Evolutionary conservation across 2,113 vertebrate species (phyloP).

Genomic region (Chitala chitala): DNA sequence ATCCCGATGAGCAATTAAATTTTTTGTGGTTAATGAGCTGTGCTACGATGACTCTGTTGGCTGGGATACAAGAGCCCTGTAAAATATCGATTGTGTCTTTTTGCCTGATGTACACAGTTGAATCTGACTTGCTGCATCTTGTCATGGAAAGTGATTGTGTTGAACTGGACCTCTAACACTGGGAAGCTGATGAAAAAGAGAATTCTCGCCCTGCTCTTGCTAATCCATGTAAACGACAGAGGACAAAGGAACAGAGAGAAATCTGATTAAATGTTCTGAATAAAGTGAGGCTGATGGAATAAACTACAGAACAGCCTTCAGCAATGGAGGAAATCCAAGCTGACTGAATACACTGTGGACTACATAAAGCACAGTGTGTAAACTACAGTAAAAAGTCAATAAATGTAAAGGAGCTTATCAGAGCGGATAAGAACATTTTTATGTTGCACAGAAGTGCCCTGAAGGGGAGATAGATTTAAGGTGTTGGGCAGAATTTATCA

Average conservation of each 20-base stretch:
- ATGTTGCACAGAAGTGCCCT: conserved; percentile 11
- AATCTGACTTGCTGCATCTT: neutral
- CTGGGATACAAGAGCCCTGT: too few relatives aligned
- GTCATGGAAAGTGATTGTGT: neutral
- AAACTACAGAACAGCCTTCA: neutral
- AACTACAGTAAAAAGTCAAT: conserved; percentile 17
- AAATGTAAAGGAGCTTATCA: conserved; percentile 22
- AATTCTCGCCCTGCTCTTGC: neutral
- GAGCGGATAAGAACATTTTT: conserved; percentile 11
- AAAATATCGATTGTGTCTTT: neutral
- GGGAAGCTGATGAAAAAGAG: neutral
- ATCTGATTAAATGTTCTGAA: conserved; percentile 4
- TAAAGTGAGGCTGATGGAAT: neutral
- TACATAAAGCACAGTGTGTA: neutral
- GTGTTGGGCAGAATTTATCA: neutral
- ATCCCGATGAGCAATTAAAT: neutral
- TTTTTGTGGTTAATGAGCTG: too few relatives aligned
- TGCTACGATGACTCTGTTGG: too few relatives aligned
- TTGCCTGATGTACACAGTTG: too few relatives aligned
- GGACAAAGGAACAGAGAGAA: neutral
- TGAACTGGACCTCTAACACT: neutral
- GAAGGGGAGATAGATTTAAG: conserved; percentile 8
- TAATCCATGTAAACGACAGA: neutral
- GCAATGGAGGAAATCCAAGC: neutral
- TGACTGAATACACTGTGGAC: neutral